A percentile compares a stretch with the other conserved stretches of the same genome.
These are phyloP conservation scores for Apteryx mantelli DNA, from an alignment of 2,113 vertebrate genomes.

Conservation along the genomic window DNA sequence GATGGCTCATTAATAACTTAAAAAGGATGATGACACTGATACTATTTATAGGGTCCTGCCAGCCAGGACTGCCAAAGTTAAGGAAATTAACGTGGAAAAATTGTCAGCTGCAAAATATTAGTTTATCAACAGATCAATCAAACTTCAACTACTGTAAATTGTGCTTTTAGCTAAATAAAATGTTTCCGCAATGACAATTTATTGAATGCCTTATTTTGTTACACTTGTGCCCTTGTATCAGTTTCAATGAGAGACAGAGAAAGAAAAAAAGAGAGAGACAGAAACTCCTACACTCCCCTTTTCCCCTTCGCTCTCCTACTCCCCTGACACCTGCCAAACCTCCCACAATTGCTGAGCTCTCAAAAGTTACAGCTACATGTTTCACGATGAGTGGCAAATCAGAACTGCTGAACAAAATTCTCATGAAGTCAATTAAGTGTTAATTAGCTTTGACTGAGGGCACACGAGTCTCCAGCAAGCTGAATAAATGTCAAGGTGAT, in stretches of 20 bases:
- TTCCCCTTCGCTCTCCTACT: neutral
- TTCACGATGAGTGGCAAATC: constrained; percentile 47
- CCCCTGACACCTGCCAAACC: constrained; percentile 55
- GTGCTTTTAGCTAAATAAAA: constrained; percentile 82
- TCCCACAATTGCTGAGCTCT: constrained; percentile 55
- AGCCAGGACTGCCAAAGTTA: constrained; percentile 81
- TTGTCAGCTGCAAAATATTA: constrained; percentile 85
- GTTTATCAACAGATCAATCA: constrained; percentile 88
- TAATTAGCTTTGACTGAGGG: constrained; percentile 74
- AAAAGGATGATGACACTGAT: constrained; percentile 80
- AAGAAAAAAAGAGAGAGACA: neutral
- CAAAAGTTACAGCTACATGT: constrained; percentile 24
- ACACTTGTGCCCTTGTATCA: neutral
- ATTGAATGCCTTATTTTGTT: constrained; percentile 56
- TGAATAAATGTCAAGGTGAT: constrained; percentile 75
- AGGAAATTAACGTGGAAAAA: constrained; percentile 84
- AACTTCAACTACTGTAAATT: constrained; percentile 81
- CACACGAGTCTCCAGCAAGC: constrained; percentile 41
- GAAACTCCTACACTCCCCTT: neutral
- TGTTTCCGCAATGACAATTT: constrained; percentile 72
- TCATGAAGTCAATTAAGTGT: constrained; percentile 63
- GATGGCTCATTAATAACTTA: constrained; percentile 86
- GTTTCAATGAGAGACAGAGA: constrained; percentile 14
- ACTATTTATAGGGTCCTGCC: constrained; percentile 83
- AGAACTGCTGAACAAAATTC: constrained; percentile 58